These are phyloP conservation scores for Achlya flavicornis DNA, from an alignment of 2,888 invertebrate genomes.

Conservation along the genomic window DNA sequence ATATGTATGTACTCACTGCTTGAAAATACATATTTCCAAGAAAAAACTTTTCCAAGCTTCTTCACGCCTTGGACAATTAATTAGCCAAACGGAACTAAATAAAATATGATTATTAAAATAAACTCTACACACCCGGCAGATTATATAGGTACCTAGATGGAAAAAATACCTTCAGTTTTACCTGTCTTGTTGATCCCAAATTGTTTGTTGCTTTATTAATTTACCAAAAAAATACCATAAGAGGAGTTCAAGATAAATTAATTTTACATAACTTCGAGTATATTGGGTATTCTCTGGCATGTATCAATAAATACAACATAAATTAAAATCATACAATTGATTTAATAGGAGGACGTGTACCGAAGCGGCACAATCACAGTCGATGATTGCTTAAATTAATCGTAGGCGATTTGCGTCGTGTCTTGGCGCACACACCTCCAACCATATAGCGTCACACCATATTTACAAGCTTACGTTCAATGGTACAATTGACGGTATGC, in stretches of 20 bases:
- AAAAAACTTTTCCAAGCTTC: slow-evolving; percentile 1
- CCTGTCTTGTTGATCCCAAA: too few species aligned
- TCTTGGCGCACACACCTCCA: slow-evolving; percentile 62
- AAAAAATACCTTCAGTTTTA: too few species aligned
- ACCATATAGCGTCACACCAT: slow-evolving; percentile 36
- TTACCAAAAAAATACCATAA: too few species aligned
- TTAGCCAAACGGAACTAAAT: slow-evolving; percentile 38
- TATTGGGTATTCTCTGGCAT: neutral
- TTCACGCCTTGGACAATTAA: slow-evolving; percentile 30
- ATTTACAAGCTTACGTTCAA: slow-evolving; percentile 20
- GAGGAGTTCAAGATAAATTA: too few species aligned
- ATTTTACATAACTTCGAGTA: too few species aligned
- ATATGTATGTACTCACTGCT: too few species aligned
- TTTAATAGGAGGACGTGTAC: slow-evolving; percentile 42
- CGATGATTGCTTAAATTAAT: slow-evolving; percentile 75
- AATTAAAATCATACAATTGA: slow-evolving; percentile 36
- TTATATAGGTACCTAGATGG: too few species aligned
- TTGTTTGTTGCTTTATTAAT: too few species aligned
- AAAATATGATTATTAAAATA: slow-evolving; percentile 8
- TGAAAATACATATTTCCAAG: neutral
- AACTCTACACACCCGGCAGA: too few species aligned
- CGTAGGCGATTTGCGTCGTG: slow-evolving; percentile 49
- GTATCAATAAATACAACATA: slow-evolving; percentile 21
- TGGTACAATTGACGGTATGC: slow-evolving; percentile 19
- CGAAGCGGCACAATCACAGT: slow-evolving; percentile 68